Conservation (phyloP, 2,113 vertebrate genomes). For the Cromileptes altivelis region DNA sequence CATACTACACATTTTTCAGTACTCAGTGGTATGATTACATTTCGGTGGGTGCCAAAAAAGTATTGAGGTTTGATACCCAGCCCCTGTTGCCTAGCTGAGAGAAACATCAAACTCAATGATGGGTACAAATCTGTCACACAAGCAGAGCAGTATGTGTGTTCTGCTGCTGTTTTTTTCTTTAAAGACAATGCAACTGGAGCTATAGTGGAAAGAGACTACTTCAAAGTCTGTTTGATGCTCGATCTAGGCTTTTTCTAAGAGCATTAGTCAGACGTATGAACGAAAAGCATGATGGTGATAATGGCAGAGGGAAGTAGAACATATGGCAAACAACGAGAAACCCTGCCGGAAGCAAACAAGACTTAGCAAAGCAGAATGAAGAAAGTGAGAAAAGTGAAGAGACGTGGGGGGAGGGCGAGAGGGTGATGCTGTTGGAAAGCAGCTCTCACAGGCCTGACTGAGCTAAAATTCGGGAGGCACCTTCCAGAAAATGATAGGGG, state of each 20-base stretch:
- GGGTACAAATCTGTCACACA: slow-evolving; percentile 12
- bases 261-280: slow-evolving; percentile 45
- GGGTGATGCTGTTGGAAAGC: neutral
- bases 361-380: slow-evolving; percentile 15
- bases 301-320: slow-evolving; percentile 50
- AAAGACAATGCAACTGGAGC: neutral
- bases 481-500: slow-evolving; percentile 61
- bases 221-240: slow-evolving; percentile 21
- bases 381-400: neutral
- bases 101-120: neutral
- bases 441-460: slow-evolving; percentile 19
- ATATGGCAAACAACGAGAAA: slow-evolving; percentile 43
- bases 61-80: neutral
- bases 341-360: slow-evolving; percentile 36
- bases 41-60: neutral
- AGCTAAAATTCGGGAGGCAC: slow-evolving; percentile 38
- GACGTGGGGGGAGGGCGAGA: neutral
- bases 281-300: slow-evolving; percentile 33
- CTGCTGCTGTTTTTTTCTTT: neutral
- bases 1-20: no score
- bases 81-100: neutral
- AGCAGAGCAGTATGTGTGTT: neutral
- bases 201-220: neutral
- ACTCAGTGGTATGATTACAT: neutral
- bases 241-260: slow-evolving; percentile 15